phyloP scores from a whole-genome alignment of 2,797 vertebrate species.

The Gobionotothen gibberifrons region DNA sequence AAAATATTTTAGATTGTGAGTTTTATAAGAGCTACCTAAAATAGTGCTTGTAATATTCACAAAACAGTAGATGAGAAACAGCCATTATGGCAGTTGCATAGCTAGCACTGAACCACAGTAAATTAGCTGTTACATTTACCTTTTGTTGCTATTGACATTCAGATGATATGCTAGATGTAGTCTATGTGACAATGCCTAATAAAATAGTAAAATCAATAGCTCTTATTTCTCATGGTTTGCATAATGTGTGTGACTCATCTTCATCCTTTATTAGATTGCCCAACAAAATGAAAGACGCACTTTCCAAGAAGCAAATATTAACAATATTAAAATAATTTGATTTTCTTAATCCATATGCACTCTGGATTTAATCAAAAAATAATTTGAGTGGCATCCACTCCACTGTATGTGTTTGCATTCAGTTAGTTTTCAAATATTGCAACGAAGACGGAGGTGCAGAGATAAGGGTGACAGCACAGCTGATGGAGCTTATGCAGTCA shows the following conservation, averaged over 20 bases:
- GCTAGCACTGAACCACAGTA: not conserved
- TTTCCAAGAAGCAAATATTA: not conserved
- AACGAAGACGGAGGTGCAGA: conserved; percentile 49
- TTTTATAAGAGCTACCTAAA: no score
- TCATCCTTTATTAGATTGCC: not conserved
- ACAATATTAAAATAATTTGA: not conserved
- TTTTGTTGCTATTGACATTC: not conserved
- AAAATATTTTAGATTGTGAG: no score
- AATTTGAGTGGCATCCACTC: conserved; percentile 1
- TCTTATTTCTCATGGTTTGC: not conserved
- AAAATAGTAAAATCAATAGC: not conserved
- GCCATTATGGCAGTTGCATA: not conserved
- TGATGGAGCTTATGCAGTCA: conserved; percentile 69
- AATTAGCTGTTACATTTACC: not conserved
- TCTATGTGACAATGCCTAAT: not conserved
- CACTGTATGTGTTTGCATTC: conserved; percentile 38
- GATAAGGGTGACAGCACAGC: conserved; percentile 68
- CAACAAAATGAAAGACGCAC: not conserved
- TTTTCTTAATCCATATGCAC: conserved; percentile 5
- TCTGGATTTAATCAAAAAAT: conserved; percentile 16
- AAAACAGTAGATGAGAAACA: no score
- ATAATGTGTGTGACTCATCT: conserved; percentile 11
- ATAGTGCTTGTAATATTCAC: no score
- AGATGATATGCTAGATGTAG: not conserved
- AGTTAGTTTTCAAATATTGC: conserved; percentile 53